Conservation (phyloP, 1,140 invertebrate species). For the Tetragonula clypearis region DNA sequence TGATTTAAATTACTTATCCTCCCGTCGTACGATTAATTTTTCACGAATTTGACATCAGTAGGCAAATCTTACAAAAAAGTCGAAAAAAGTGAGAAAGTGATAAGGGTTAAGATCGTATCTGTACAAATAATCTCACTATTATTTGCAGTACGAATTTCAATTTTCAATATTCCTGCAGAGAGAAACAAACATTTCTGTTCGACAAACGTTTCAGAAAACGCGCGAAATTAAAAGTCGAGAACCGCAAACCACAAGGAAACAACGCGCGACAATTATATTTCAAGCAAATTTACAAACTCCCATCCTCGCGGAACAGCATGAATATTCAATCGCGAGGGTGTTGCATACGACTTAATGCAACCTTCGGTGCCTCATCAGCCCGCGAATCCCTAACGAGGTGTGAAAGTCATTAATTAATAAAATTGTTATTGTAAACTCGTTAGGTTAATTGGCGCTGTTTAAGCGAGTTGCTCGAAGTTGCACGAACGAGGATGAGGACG, state of each 20-base stretch:
- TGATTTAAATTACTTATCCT: no score
- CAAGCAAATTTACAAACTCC: background rate
- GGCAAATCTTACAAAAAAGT: no score
- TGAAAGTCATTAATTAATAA: conserved; percentile 44
- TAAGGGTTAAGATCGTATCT: no score
- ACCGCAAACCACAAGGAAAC: background rate
- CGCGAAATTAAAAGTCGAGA: background rate
- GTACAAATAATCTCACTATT: no score
- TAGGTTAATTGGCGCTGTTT: conserved; percentile 29
- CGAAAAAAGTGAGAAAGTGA: no score
- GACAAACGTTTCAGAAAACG: background rate
- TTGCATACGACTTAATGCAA: background rate
- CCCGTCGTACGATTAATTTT: no score
- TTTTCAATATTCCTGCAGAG: no score
- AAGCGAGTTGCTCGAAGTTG: background rate
- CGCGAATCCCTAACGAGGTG: conserved; percentile 9
- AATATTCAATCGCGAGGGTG: background rate
- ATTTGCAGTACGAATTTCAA: no score
- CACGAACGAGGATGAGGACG: background rate
- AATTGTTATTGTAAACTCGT: conserved; percentile 30
- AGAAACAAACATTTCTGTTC: background rate
- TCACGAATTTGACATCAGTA: no score
- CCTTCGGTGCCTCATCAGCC: conserved; percentile 4
- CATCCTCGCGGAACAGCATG: background rate
- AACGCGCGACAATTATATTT: background rate